Evolutionary conservation across 2,888 invertebrate genomes (phyloP).

Genomic region (Drosophila nr. perissopoda): DNA sequence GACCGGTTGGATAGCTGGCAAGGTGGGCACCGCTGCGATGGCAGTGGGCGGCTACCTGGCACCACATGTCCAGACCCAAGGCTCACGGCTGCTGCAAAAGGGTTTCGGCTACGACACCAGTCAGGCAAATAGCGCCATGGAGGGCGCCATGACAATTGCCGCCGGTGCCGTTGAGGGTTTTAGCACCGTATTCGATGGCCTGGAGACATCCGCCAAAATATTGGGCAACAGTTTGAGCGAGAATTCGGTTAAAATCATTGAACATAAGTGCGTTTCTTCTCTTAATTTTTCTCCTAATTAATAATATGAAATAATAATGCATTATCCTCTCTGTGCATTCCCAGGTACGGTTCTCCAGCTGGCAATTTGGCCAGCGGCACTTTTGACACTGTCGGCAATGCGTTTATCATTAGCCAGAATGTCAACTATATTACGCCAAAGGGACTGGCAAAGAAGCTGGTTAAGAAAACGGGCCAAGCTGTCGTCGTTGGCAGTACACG

Average conservation of each 20-base stretch:
- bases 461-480: constrained; percentile 88
- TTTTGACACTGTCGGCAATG: constrained; percentile 89
- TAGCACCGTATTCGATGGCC: constrained; percentile 89
- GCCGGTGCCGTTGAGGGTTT: constrained; percentile 90
- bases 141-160: constrained; percentile 88
- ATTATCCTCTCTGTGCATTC: constrained; percentile 5
- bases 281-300: background rate
- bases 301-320: background rate
- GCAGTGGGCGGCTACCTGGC: constrained; percentile 89
- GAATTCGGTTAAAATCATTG: constrained; percentile 91
- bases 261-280: constrained; percentile 87
- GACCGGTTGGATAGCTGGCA: constrained; percentile 87
- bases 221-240: constrained; percentile 88
- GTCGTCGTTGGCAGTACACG: constrained; percentile 85
- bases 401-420: constrained; percentile 88
- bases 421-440: constrained; percentile 89
- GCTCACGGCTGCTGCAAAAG: constrained; percentile 87
- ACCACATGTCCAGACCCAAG: constrained; percentile 89
- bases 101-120: constrained; percentile 86
- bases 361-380: constrained; percentile 88
- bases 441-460: constrained; percentile 88
- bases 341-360: constrained; percentile 90
- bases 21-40: constrained; percentile 89
- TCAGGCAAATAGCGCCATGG: constrained; percentile 86
- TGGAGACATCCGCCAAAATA: constrained; percentile 89